These are phyloP conservation scores for Eilema griseolum DNA, from an alignment of 2,888 invertebrate genomes.

Conservation along the genomic window DNA sequence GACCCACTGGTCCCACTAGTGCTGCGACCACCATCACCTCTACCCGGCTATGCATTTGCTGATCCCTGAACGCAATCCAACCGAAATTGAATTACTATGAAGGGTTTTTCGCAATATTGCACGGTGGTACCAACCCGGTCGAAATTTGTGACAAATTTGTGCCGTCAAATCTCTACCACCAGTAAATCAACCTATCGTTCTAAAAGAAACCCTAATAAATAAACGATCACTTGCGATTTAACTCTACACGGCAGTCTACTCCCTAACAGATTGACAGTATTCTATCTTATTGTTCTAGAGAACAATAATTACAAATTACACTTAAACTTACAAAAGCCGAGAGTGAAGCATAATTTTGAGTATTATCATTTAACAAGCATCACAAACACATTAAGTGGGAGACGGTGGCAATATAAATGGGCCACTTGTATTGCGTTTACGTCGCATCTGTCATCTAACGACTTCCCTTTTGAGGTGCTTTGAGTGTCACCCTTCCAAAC, in stretches of 20 bases:
- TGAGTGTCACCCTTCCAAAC: conserved; percentile 35
- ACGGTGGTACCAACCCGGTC: too few species aligned
- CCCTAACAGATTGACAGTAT: conserved; percentile 14
- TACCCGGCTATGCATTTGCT: too few species aligned
- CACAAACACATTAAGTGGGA: conserved; percentile 42
- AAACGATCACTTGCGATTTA: neutral
- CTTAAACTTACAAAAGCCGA: conserved; percentile 7
- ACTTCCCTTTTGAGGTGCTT: conserved; percentile 34
- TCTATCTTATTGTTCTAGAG: conserved; percentile 18
- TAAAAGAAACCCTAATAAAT: neutral
- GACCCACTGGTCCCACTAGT: too few species aligned
- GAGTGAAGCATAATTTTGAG: neutral
- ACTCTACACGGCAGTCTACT: neutral
- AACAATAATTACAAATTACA: neutral
- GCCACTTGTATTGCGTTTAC: conserved; percentile 40
- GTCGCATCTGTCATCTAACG: conserved; percentile 46
- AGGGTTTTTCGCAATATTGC: too few species aligned
- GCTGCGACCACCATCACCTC: too few species aligned
- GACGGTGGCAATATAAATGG: conserved; percentile 39
- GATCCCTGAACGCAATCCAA: too few species aligned
- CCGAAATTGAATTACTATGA: too few species aligned
- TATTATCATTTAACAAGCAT: conserved; percentile 14
- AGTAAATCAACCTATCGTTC: neutral
- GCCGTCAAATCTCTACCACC: too few species aligned
- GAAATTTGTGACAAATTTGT: too few species aligned